Base-by-base conservation (phyloP, 2,113 vertebrate species). In the Entelurus aequoreus region DNA sequence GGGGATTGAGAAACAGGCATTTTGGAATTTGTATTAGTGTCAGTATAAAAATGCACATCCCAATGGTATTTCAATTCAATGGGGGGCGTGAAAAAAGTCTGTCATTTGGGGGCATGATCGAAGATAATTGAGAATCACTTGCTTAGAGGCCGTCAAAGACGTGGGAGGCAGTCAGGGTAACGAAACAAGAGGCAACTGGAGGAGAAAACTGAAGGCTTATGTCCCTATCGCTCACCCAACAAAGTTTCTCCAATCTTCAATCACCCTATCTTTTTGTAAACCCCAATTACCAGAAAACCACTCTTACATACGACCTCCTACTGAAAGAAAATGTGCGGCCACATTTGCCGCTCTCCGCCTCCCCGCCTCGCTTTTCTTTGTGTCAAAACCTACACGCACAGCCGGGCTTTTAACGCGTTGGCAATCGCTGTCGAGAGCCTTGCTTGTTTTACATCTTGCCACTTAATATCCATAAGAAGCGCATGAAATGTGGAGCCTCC, bases 111-210 rank as follows among this genome's bases (percentile, higher is more conserved):
- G 19, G 19, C 19, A 19, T 19, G 19, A 19, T 19, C 28, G 28
- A 28, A 28, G 28, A 28, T 28, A 28, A 28, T 28, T 16, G 19
- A 57, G 64, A 76, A 76, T 80, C 78, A 68, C 65, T 69, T 67
- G 53, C 64, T 62, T 15, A 37, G 70, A 60, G 62, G 55, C 48
- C 61, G 64, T 36, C 53, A 63, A 68, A 62, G 68, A 68, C 65
- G 69, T 46, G 57, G 72, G 65, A 74, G 74, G 56, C 66, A 62
- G 57, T 48, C 40, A 69, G 76, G 68, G 63, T 70, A 79, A 81
- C 83, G 72, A 79, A 78, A 85, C 64, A 62, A 54, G 65, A 78
- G 69, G 71, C 76, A 77, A 80, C 76, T 84, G 72, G 57, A 77
- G 72, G 60, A 73, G 68, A 82, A 82, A 79, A 68, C 48, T 36